Evolutionary conservation across 2,113 vertebrate genomes (phyloP).

Genomic region (Brevimyrus niger): DNA sequence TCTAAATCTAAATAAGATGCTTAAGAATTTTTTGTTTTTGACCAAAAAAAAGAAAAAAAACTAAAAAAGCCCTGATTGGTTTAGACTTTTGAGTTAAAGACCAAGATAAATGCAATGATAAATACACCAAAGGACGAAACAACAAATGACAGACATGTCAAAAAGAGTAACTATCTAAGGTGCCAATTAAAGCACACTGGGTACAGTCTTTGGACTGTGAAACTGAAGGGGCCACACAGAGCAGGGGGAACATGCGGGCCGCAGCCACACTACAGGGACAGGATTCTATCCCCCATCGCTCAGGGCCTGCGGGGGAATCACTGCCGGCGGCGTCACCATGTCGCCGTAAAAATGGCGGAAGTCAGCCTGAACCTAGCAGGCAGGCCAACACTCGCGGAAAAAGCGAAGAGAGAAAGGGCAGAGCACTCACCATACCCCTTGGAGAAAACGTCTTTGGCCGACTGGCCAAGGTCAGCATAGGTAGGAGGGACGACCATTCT

Average conservation of each 20-base stretch:
- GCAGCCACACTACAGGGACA: neutral
- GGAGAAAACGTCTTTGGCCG: conserved; percentile 90
- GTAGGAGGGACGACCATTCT: conserved; percentile 90
- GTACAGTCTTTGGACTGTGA: neutral
- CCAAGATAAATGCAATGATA: too few species aligned
- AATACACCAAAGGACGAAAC: neutral
- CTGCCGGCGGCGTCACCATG: neutral
- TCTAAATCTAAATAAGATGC: too few species aligned
- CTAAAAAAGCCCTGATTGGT: too few species aligned
- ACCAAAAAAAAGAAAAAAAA: too few species aligned
- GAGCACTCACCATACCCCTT: conserved; percentile 83
- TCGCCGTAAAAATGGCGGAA: neutral
- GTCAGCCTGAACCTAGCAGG: neutral
- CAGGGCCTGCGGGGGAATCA: too few species aligned
- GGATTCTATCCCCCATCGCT: neutral
- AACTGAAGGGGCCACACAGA: neutral
- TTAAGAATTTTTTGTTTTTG: too few species aligned
- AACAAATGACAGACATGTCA: neutral
- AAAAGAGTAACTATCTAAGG: neutral
- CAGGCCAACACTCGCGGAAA: neutral
- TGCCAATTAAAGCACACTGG: too few species aligned
- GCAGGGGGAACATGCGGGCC: neutral
- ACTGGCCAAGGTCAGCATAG: conserved; percentile 87
- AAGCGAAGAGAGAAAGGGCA: neutral
- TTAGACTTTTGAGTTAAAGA: too few species aligned